phyloP scores from a whole-genome alignment of 2,888 invertebrate species.

The Mesodorylaimus sp. region DNA sequence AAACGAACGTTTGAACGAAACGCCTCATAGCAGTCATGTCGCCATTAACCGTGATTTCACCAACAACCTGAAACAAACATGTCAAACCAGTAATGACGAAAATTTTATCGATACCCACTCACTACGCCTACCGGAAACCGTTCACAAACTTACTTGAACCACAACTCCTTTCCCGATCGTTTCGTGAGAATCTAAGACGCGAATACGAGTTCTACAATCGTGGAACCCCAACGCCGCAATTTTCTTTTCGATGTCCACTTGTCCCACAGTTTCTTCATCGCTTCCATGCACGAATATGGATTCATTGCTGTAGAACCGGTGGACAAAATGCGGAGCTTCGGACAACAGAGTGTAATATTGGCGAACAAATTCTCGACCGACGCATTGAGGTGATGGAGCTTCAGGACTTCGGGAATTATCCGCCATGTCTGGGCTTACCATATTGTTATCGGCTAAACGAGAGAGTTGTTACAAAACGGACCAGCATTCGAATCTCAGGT shows the following conservation, averaged over 20 bases:
- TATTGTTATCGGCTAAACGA: too few species aligned
- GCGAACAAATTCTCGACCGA: slow-evolving; percentile 94
- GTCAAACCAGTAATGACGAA: too few species aligned
- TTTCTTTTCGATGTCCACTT: slow-evolving; percentile 60
- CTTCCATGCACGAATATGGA: slow-evolving; percentile 90
- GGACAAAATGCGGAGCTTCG: slow-evolving; percentile 61
- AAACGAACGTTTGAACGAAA: slow-evolving; percentile 91
- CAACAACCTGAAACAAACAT: slow-evolving; percentile 50
- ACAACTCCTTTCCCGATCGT: slow-evolving; percentile 84
- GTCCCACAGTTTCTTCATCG: slow-evolving; percentile 35
- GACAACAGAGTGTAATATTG: slow-evolving; percentile 95
- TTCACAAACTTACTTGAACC: slow-evolving; percentile 70
- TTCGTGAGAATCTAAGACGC: slow-evolving; percentile 83
- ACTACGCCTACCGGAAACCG: too few species aligned
- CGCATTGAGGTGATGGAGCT: slow-evolving; percentile 59
- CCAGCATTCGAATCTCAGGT: too few species aligned
- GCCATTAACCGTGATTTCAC: slow-evolving; percentile 84
- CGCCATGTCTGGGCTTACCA: too few species aligned
- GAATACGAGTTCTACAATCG: slow-evolving; percentile 92
- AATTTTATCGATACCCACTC: too few species aligned
- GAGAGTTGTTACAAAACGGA: too few species aligned
- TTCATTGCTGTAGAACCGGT: slow-evolving; percentile 80
- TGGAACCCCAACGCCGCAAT: slow-evolving; percentile 84
- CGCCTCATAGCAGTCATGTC: slow-evolving; percentile 91
- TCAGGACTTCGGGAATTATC: too few species aligned